Percentiles rank a stretch among this genome's conserved stretches.
phyloP scores from a whole-genome alignment of 2,888 invertebrate species.

The Nudaria mundana region DNA sequence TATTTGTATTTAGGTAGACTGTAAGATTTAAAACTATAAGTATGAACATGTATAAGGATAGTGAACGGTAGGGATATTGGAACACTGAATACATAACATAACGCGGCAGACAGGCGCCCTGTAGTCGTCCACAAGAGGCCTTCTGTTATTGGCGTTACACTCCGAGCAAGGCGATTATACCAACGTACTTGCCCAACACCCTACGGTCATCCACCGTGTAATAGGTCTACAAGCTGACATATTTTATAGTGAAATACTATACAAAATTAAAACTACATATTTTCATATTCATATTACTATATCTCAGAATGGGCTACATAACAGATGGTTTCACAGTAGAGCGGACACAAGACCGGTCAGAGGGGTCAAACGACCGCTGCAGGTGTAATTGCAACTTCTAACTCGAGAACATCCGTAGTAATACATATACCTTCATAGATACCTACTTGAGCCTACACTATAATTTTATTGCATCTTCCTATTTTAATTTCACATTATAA shows the following conservation, averaged over 20 bases:
- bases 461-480: constrained; percentile 4
- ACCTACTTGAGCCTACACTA: constrained; percentile 6
- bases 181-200: constrained; percentile 33
- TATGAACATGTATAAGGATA: too few species aligned
- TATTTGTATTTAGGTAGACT: too few species aligned
- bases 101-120: constrained; percentile 56
- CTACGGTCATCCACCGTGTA: constrained; percentile 39
- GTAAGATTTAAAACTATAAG: too few species aligned
- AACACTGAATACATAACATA: constrained; percentile 24
- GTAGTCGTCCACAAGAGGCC: constrained; percentile 51
- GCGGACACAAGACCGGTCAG: constrained; percentile 64
- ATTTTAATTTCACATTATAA: not conserved
- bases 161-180: constrained; percentile 50
- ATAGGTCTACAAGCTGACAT: constrained; percentile 16
- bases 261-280: too few species aligned
- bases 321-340: constrained; percentile 74
- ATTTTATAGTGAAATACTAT: not conserved
- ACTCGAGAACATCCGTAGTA: constrained; percentile 16
- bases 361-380: constrained; percentile 59
- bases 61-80: constrained; percentile 16
- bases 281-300: too few species aligned
- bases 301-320: too few species aligned
- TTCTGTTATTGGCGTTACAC: constrained; percentile 57
- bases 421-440: too few species aligned
- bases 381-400: constrained; percentile 53